Evolutionary conservation across 1,140 invertebrate genomes (phyloP), one percentile per base, ranked within the genome.

Genomic region (Eciton burchellii): DNA sequence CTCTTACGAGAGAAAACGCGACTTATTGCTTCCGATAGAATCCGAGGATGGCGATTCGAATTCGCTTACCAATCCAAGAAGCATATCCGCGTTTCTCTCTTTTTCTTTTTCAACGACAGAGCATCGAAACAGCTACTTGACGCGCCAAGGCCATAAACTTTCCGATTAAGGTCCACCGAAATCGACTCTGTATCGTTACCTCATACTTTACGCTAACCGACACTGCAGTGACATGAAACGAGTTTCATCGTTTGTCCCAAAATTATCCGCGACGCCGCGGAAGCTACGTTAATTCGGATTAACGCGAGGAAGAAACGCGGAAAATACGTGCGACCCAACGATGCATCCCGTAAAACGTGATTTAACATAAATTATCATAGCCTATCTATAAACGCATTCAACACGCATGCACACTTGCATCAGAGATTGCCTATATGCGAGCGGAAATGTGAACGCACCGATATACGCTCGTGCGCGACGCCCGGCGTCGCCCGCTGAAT

Each of bases 311-410:
- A 35, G 35, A 35, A 35, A 35, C 35, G 79, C 82, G 79, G 81
- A 87, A 90, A 87, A 81, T 89, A 89, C 89, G 88, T 73, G 62
- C 85, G 83, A 88, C 90, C 82, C 89, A 85, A 90, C 90, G 90
- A 90, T 92, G 84, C 90, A 87, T 89, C 89, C 81, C 89, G 90
- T 91, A 84, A 85, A 92, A 91, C 85, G 89, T 89, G 91, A 77
- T 85, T 91, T 93, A 93, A 90, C 91, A 92, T 92, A 93, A 90
- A 91, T 92, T 94, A 93, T 94, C 93, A 93, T 94, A 93, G 92
- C 92, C 92, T 94, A 93, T 90, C 91, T 91, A 93, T 92, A 91
- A 92, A 91, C 90, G 90, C 74, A 65, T 90, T 81, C 84, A 52
- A 62, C 29, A 19, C 82, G 82, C 59, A 29, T 43, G 63, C 49